These are phyloP conservation scores for Florisuga fusca DNA, from an alignment of 2,797 vertebrate genomes.

Conservation along the genomic window DNA sequence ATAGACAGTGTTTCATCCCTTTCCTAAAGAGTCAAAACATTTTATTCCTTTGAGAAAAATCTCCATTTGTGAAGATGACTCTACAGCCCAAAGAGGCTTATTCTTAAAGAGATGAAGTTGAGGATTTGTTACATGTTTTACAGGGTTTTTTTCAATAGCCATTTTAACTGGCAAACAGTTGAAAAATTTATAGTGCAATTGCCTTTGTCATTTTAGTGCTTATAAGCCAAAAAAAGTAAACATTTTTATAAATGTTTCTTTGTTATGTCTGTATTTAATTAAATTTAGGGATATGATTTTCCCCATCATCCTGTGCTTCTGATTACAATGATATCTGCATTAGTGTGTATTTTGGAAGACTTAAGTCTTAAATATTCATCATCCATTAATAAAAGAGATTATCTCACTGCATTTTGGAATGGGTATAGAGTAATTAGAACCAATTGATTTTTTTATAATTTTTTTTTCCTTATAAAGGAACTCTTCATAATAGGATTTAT, in stretches of 20 bases:
- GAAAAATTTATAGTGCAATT: background rate
- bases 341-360: background rate
- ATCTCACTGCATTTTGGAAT: conserved; percentile 24
- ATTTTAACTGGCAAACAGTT: background rate
- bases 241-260: conserved; percentile 32
- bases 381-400: conserved; percentile 16
- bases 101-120: background rate
- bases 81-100: background rate
- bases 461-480: background rate
- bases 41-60: background rate
- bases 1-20: background rate
- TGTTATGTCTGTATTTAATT: conserved; percentile 62
- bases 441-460: background rate
- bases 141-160: background rate
- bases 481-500: background rate
- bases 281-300: conserved; percentile 1
- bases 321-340: conserved; percentile 39
- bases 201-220: background rate
- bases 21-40: background rate
- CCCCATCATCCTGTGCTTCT: conserved; percentile 49
- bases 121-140: background rate
- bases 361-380: conserved; percentile 34
- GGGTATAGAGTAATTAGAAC: conserved; percentile 38
- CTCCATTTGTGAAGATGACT: background rate
- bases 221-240: background rate